These are phyloP conservation scores for Reinhardtius hippoglossoides DNA, from an alignment of 2,113 vertebrate species.

Conservation along the genomic window DNA sequence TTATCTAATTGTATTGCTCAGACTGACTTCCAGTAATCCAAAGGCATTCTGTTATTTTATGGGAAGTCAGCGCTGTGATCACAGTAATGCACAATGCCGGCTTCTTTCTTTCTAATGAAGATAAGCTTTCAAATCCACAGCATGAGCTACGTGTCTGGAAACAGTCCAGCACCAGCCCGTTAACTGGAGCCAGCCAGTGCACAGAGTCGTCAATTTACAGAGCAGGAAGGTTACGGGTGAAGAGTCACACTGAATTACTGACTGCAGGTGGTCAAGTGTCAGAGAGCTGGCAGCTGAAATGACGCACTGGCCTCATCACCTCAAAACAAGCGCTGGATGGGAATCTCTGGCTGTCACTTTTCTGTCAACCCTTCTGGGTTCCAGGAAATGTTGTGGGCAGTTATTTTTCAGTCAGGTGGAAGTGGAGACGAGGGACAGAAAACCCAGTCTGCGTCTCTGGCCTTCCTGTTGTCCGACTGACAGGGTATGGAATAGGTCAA, in stretches of 20 bases:
- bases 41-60: conserved; percentile 43
- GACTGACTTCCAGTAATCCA: conserved; percentile 38
- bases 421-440: conserved; percentile 47
- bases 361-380: conserved; percentile 31
- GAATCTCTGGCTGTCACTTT: conserved; percentile 31
- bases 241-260: conserved; percentile 55
- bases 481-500: conserved; percentile 62
- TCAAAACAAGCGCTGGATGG: conserved; percentile 11
- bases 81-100: conserved; percentile 52
- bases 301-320: conserved; percentile 25
- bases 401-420: conserved; percentile 66
- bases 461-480: conserved; percentile 76
- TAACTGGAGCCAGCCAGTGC: conserved; percentile 48
- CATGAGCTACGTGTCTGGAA: conserved; percentile 58
- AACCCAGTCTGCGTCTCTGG: conserved; percentile 39
- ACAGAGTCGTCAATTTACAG: conserved; percentile 47
- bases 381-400: conserved; percentile 61
- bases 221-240: conserved; percentile 39
- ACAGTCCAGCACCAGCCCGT: conserved; percentile 48
- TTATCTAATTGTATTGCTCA: conserved; percentile 43
- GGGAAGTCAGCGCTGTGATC: conserved; percentile 42
- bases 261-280: conserved; percentile 58
- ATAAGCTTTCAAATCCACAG: conserved; percentile 69
- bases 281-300: conserved; percentile 50
- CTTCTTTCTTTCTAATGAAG: conserved; percentile 67